Evolutionary conservation across 2,888 invertebrate genomes (phyloP).

Genomic region (Junonia oenone): DNA sequence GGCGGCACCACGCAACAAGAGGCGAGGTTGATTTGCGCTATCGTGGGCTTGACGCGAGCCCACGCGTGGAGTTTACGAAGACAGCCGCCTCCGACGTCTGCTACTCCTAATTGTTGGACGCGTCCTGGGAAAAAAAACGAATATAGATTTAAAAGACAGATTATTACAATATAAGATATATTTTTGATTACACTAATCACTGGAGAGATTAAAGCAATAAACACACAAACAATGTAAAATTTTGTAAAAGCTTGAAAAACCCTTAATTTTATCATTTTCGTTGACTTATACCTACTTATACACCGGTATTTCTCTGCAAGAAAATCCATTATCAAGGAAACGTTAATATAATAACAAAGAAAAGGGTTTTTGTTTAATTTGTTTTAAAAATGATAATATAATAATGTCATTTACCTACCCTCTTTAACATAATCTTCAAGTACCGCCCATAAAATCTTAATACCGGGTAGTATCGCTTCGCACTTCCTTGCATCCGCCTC

Average conservation of each 20-base stretch:
- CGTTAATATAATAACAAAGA: too few species aligned
- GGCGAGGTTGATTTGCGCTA: conserved; percentile 95
- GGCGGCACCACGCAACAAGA: conserved; percentile 97
- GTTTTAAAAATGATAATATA: too few species aligned
- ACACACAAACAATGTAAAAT: too few species aligned
- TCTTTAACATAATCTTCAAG: conserved; percentile 87
- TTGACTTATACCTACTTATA: too few species aligned
- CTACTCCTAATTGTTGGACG: conserved; percentile 88
- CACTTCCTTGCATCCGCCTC: conserved; percentile 71
- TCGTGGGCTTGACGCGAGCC: conserved; percentile 89
- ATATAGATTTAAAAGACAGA: neutral
- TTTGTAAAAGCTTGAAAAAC: too few species aligned
- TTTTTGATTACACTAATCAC: too few species aligned
- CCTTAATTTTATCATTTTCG: too few species aligned
- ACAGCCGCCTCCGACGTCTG: conserved; percentile 91
- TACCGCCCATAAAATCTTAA: conserved; percentile 87
- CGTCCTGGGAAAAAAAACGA: conserved; percentile 47
- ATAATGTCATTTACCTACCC: too few species aligned
- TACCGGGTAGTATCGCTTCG: conserved; percentile 78
- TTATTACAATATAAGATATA: neutral
- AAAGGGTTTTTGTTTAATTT: too few species aligned
- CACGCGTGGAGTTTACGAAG: conserved; percentile 87
- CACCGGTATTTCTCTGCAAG: too few species aligned
- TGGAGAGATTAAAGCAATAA: too few species aligned
- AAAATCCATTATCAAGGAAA: too few species aligned